Evolutionary conservation across 2,113 vertebrate species (phyloP).

Genomic region (Epinephelus fuscoguttatus): DNA sequence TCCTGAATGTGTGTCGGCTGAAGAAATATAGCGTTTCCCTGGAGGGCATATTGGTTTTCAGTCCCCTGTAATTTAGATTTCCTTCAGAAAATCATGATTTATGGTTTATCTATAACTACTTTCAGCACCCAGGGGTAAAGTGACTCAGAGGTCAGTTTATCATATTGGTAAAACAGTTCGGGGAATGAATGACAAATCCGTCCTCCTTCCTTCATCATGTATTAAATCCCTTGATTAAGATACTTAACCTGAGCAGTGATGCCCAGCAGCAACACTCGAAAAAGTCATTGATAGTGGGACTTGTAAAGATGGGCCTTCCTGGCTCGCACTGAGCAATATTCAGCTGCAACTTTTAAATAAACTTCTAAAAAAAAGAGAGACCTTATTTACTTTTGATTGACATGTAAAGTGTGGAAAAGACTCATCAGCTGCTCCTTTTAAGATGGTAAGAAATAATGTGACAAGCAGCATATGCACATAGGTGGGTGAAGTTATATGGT

Average conservation of each 20-base stretch:
- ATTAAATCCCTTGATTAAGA: constrained; percentile 3
- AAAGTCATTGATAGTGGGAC: background rate
- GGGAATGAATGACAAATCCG: constrained; percentile 4
- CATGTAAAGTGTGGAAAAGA: background rate
- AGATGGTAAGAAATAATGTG: background rate
- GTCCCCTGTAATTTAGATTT: constrained; percentile 27
- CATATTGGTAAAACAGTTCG: constrained; percentile 2
- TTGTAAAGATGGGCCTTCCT: background rate
- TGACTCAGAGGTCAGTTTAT: constrained; percentile 38
- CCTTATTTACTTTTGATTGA: background rate
- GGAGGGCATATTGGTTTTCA: background rate
- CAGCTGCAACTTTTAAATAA: background rate
- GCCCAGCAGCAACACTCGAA: background rate
- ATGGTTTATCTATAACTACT: constrained; percentile 53
- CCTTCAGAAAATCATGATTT: constrained; percentile 32
- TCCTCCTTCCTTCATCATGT: background rate
- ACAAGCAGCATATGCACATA: background rate
- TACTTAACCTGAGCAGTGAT: constrained; percentile 5
- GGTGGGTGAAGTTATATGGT: background rate
- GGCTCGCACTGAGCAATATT: background rate
- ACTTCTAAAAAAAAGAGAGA: background rate
- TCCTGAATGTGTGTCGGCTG: background rate
- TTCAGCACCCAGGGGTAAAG: constrained; percentile 1
- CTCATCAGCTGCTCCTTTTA: background rate
- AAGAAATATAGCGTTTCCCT: background rate